These are phyloP conservation scores for Pseudococcus viburni DNA, from an alignment of 2,888 invertebrate species.

Conservation along the genomic window DNA sequence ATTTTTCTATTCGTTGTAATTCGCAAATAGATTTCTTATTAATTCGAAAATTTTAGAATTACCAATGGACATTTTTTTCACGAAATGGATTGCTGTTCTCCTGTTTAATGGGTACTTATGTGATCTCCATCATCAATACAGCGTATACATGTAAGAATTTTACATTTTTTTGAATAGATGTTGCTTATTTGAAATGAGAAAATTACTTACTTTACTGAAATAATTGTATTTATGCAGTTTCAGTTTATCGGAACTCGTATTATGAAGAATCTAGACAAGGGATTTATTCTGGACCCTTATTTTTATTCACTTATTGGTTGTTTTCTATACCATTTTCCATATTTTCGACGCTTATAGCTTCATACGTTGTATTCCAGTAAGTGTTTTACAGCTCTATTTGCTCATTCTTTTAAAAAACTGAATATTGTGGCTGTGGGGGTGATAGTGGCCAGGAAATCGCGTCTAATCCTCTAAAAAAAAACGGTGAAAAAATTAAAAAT, in stretches of 20 bases:
- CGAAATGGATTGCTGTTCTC: constrained; percentile 82
- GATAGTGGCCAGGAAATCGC: no score
- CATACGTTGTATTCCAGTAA: constrained; percentile 71
- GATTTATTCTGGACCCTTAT: constrained; percentile 87
- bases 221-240: constrained; percentile 75
- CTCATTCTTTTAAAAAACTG: no score
- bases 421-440: no score
- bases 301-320: constrained; percentile 85
- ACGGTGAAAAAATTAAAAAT: no score
- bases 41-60: constrained; percentile 72
- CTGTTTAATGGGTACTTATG: constrained; percentile 79
- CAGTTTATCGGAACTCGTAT: constrained; percentile 89
- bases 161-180: not conserved
- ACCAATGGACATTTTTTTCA: constrained; percentile 80
- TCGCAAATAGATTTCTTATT: not conserved
- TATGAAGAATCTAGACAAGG: constrained; percentile 93
- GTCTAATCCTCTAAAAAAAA: no score
- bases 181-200: not conserved
- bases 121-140: constrained; percentile 80
- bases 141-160: constrained; percentile 78
- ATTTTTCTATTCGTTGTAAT: not conserved
- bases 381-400: constrained; percentile 62
- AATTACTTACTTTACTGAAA: not conserved
- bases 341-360: constrained; percentile 80
- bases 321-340: constrained; percentile 88